Conservation (phyloP, 1,140 invertebrate genomes). For the Xylocopa sonorina region DNA sequence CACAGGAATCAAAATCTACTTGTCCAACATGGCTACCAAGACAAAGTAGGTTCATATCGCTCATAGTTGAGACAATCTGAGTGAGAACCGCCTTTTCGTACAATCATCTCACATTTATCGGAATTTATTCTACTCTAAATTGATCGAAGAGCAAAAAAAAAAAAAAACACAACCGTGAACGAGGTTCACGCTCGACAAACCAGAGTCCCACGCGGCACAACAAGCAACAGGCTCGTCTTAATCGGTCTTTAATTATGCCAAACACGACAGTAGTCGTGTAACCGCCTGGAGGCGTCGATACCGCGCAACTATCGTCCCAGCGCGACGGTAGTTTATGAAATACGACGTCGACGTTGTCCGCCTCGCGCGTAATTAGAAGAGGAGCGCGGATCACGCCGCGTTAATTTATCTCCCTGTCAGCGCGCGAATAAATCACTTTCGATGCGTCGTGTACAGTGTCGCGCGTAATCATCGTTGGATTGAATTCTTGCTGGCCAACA, state of each 20-base stretch:
- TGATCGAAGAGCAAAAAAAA: no score
- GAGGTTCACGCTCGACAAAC: no score
- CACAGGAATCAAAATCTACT: no score
- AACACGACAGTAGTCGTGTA: conserved; percentile 29
- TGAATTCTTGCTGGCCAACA: not conserved
- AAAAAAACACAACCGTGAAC: no score
- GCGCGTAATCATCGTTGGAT: conserved; percentile 17
- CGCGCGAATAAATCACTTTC: conserved; percentile 28
- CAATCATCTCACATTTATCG: no score
- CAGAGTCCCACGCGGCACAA: no score
- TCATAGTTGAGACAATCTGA: no score
- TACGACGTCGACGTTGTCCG: conserved; percentile 24
- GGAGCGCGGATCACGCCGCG: conserved; percentile 18
- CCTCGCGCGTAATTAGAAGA: conserved; percentile 37
- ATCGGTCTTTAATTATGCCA: conserved; percentile 42
- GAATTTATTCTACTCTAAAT: no score
- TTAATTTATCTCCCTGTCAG: conserved; percentile 35
- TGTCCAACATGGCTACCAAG: no score
- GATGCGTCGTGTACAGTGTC: conserved; percentile 2
- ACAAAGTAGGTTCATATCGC: no score
- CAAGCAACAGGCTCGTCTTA: conserved; percentile 12
- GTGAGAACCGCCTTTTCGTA: no score
- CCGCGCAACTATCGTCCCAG: not conserved
- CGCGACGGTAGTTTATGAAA: conserved; percentile 20
- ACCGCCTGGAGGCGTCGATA: conserved; percentile 26